Evolutionary conservation across 1,140 invertebrate species (phyloP), one percentile per base, ranked within the genome.

Genomic region (Stegodyphus dumicola): DNA sequence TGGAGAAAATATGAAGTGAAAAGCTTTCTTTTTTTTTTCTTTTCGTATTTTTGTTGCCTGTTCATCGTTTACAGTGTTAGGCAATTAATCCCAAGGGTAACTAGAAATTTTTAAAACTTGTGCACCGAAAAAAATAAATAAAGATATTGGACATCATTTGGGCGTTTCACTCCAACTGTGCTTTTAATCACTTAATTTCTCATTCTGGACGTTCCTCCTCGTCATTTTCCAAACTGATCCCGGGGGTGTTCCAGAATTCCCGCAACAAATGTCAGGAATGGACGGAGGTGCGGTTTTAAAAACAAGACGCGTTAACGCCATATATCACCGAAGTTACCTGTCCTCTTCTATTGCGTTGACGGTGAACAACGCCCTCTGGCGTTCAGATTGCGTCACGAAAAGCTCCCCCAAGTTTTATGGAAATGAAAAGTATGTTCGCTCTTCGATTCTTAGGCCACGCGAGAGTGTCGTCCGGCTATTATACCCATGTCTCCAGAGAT

Each of bases 401-500:
- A 67, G 66, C 33, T 33, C 33, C 33, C 66, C 5, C 66, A 18
- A 18, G 66, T 67, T 67, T 67, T 67, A 67, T 67, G 66, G 66
- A 67, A 67, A 67, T 67, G 66, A 67, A 67, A 33, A 67, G 66
- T 18, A 67, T 67, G 66, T 67, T 67, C 33, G 33, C 33, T 33
- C 66, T 15, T 67, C 33, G 66, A 18, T 17, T 67, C 33, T 18
- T 5, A 7, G 15, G 10, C 56, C 10, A 60, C 15, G 56, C 10
- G 15, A 60, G 56, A 60, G 56, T 60, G 56, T 60, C 2, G 56
- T 11, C 10, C 15, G 56, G 56, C 9, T 9, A 11, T 60, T 11
- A 60, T 60, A 11, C 15, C 15, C 56, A 15, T 15, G 9, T 60
- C n/a, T 64, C 60, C 7, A 64, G 60, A 64, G 60, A 33, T 33